A percentile compares a stretch with the other conserved stretches of the same genome.
Conservation (phyloP, 2,113 vertebrate genomes). For the Pantherophis guttatus region DNA sequence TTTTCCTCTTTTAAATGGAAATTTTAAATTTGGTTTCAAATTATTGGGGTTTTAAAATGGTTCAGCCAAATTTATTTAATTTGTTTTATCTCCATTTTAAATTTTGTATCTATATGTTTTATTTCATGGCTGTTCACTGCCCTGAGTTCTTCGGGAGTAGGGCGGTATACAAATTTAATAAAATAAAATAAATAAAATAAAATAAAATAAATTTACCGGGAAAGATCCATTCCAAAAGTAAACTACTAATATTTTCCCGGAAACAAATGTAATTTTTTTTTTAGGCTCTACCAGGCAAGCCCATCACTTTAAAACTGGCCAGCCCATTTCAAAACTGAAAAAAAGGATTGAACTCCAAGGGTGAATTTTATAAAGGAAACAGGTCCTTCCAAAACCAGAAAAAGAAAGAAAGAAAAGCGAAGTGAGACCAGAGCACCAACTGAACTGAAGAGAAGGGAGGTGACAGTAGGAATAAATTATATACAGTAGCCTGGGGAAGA, state of each 20-base stretch:
- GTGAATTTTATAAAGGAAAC: neutral
- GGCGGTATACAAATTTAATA: no score
- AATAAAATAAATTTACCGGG: no score
- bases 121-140: no score
- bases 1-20: no score
- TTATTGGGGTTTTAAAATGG: no score
- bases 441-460: neutral
- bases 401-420: neutral
- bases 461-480: neutral
- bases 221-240: neutral
- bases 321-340: neutral
- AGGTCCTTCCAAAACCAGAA: neutral
- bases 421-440: neutral
- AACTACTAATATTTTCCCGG: neutral
- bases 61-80: no score
- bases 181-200: no score
- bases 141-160: no score
- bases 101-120: no score
- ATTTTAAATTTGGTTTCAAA: no score
- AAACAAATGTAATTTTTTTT: neutral
- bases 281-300: neutral
- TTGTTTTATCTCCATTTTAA: no score
- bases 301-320: neutral
- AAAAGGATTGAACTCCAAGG: neutral
- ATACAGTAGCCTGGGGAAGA: neutral